A percentile compares a stretch with the other conserved stretches of the same genome.
Conservation (phyloP, 2,113 vertebrate genomes). For the Poecile atricapillus region DNA sequence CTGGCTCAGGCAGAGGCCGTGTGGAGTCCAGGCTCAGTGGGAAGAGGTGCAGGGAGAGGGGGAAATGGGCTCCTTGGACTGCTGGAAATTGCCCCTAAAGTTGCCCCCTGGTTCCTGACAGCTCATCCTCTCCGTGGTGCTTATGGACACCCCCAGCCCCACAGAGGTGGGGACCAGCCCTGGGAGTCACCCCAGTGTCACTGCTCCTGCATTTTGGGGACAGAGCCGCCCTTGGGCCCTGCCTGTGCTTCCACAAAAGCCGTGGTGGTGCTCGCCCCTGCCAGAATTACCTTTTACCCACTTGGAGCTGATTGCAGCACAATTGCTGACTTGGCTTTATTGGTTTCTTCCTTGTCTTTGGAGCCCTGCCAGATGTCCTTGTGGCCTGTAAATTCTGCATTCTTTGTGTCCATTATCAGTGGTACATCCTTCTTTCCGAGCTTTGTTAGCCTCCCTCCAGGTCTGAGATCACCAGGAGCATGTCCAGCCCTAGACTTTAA, state of each 20-base stretch:
- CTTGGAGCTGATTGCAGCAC: background rate
- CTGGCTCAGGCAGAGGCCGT: background rate
- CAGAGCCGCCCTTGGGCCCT: rapidly evolving
- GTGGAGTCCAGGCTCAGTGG: background rate
- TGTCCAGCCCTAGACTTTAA: background rate
- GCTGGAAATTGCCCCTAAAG: rapidly evolving
- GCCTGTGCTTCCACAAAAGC: background rate
- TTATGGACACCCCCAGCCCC: background rate
- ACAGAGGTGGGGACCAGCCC: background rate
- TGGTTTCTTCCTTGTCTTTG: background rate
- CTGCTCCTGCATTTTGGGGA: background rate
- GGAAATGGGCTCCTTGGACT: background rate
- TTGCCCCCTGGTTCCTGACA: rapidly evolving
- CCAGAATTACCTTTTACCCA: background rate
- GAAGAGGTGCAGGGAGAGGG: background rate
- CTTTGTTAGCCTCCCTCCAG: background rate
- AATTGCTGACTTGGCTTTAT: background rate
- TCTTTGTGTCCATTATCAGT: background rate
- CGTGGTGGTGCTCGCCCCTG: background rate
- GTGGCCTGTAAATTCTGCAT: background rate
- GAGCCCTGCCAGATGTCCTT: background rate
- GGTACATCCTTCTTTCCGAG: background rate
- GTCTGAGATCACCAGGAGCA: background rate
- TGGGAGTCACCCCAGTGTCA: background rate
- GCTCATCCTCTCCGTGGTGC: rapidly evolving